Conservation (phyloP, 2,888 invertebrate genomes). For the Odontocerum albicorne region DNA sequence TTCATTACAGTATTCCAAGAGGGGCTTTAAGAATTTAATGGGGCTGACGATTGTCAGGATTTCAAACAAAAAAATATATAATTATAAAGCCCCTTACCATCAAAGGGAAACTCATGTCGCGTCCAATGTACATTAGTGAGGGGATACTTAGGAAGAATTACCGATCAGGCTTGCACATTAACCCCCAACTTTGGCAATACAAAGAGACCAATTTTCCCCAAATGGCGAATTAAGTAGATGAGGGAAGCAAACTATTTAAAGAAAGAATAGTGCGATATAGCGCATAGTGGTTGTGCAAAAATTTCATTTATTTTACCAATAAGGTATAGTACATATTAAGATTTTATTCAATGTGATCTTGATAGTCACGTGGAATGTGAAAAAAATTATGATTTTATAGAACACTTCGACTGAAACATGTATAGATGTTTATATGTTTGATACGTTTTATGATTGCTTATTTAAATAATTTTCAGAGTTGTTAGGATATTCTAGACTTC, state of each 20-base stretch:
- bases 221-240: constrained; percentile 15
- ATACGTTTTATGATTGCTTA: too few relatives aligned
- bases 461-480: too few relatives aligned
- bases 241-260: constrained; percentile 1
- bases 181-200: constrained; percentile 18
- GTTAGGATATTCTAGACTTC: too few relatives aligned
- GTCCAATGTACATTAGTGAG: constrained; percentile 8
- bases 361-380: too few relatives aligned
- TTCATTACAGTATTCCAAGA: constrained; percentile 14
- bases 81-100: constrained; percentile 21
- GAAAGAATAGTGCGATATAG: too few relatives aligned
- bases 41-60: constrained; percentile 17
- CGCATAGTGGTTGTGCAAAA: too few relatives aligned
- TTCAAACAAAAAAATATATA: constrained; percentile 24
- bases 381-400: too few relatives aligned
- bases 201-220: constrained; percentile 19
- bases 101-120: constrained; percentile 13
- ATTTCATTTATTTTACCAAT: too few relatives aligned
- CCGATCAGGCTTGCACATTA: constrained; percentile 22
- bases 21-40: constrained; percentile 21
- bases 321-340: too few relatives aligned
- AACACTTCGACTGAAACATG: too few relatives aligned
- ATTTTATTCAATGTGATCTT: too few relatives aligned
- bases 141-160: constrained; percentile 23
- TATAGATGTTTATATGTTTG: too few relatives aligned